Conservation (phyloP, 2,113 vertebrate species). For the Bagarius yarrelli region DNA sequence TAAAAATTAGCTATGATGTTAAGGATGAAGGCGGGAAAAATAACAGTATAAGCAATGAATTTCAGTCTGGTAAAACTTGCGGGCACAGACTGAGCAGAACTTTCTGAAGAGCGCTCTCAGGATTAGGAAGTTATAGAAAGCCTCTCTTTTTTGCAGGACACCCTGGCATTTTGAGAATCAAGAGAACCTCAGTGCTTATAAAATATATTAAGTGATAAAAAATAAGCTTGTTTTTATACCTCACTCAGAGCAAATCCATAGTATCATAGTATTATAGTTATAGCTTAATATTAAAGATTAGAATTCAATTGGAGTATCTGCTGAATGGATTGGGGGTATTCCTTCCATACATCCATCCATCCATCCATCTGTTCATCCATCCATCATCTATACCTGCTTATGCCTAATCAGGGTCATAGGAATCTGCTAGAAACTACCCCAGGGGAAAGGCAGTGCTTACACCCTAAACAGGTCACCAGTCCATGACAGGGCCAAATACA, state of each 20-base stretch:
- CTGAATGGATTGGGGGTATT: conserved; percentile 24
- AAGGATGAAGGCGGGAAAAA: not conserved
- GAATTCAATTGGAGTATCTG: not conserved
- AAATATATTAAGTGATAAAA: not conserved
- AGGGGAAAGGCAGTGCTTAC: too few relatives aligned
- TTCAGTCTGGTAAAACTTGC: conserved; percentile 13
- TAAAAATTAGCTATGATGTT: not conserved
- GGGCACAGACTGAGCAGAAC: conserved; percentile 28
- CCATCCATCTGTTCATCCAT: too few relatives aligned
- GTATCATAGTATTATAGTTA: too few relatives aligned
- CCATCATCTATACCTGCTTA: too few relatives aligned
- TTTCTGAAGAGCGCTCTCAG: conserved; percentile 32
- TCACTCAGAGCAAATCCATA: not conserved
- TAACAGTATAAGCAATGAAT: conserved; percentile 14
- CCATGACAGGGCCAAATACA: too few relatives aligned
- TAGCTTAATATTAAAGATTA: conserved; percentile 1
- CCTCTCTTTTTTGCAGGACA: conserved; percentile 17
- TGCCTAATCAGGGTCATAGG: too few relatives aligned
- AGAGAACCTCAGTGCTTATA: not conserved
- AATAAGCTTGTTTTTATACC: not conserved
- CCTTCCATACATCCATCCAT: too few relatives aligned
- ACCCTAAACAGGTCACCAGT: too few relatives aligned
- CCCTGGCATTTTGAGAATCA: conserved; percentile 28
- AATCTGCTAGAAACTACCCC: too few relatives aligned
- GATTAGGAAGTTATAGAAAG: conserved; percentile 41